Evolutionary conservation across 2,113 vertebrate genomes (phyloP).

Genomic region (Menidia beryllina): DNA sequence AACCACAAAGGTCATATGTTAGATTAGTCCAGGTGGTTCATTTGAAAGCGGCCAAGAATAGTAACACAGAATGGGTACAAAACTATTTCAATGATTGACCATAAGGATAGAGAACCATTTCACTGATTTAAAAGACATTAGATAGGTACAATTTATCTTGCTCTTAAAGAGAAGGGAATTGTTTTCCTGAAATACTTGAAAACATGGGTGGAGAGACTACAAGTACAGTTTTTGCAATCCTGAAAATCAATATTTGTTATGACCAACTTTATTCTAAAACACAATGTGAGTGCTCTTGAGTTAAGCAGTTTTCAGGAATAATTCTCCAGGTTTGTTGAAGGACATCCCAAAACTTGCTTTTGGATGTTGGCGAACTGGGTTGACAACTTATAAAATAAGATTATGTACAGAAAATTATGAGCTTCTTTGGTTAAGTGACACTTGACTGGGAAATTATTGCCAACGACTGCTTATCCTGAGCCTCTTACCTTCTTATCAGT

Average conservation of each 20-base stretch:
- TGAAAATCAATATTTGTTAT: too few species aligned
- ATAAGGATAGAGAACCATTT: background rate
- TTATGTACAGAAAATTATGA: too few species aligned
- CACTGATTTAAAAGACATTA: constrained; percentile 50
- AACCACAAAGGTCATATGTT: constrained; percentile 50
- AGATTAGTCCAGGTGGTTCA: constrained; percentile 24
- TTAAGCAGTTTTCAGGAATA: too few species aligned
- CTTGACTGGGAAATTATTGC: background rate
- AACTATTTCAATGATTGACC: constrained; percentile 28
- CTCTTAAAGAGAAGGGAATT: constrained; percentile 10
- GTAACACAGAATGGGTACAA: constrained; percentile 32
- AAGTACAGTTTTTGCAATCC: too few species aligned
- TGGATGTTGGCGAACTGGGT: too few species aligned
- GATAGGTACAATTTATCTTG: constrained; percentile 45
- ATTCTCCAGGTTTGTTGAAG: too few species aligned
- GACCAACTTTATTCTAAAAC: too few species aligned
- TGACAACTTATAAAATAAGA: too few species aligned
- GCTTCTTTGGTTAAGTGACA: background rate
- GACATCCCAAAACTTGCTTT: too few species aligned
- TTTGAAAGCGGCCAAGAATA: constrained; percentile 43
- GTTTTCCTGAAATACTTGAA: too few species aligned
- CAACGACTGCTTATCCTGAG: background rate
- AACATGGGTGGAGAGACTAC: too few species aligned
- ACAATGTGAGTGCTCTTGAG: too few species aligned
- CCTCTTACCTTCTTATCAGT: background rate